These are phyloP conservation scores for Alentia gelatinosa DNA, from an alignment of 2,888 invertebrate genomes.

Conservation along the genomic window DNA sequence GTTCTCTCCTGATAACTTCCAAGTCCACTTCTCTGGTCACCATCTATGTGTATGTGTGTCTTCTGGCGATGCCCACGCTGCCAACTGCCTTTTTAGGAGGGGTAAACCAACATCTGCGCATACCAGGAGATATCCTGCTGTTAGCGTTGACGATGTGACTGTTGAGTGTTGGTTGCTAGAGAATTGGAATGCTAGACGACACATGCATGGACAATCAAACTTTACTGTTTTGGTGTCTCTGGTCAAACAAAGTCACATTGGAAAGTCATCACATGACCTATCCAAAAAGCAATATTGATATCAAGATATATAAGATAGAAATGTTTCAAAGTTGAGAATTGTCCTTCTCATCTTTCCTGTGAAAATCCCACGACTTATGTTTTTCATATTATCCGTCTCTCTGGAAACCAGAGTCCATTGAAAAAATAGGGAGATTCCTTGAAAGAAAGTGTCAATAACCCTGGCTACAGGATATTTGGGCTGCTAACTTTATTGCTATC, in stretches of 20 bases:
- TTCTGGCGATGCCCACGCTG: not conserved
- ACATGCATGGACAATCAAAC: not conserved
- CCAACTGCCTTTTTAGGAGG: not conserved
- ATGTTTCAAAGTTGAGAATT: no score
- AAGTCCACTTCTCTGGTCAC: not conserved
- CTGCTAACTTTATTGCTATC: not conserved
- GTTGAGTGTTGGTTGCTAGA: not conserved
- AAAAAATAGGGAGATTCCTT: not conserved
- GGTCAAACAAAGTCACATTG: not conserved
- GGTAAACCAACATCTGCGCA: slow-evolving; percentile 8
- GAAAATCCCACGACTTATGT: no score
- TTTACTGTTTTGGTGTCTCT: not conserved
- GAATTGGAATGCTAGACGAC: not conserved
- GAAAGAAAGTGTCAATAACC: not conserved
- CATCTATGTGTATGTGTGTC: not conserved
- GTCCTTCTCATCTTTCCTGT: no score
- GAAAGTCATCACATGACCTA: not conserved
- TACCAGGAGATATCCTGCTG: not conserved
- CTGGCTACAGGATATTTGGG: not conserved
- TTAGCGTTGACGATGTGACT: not conserved
- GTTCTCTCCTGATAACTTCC: no score
- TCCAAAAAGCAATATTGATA: no score
- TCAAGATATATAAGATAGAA: no score
- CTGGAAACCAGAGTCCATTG: not conserved
- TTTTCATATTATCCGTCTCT: no score